Evolutionary conservation across 2,113 vertebrate species (phyloP).

Genomic region (Plestiodon gilberti): DNA sequence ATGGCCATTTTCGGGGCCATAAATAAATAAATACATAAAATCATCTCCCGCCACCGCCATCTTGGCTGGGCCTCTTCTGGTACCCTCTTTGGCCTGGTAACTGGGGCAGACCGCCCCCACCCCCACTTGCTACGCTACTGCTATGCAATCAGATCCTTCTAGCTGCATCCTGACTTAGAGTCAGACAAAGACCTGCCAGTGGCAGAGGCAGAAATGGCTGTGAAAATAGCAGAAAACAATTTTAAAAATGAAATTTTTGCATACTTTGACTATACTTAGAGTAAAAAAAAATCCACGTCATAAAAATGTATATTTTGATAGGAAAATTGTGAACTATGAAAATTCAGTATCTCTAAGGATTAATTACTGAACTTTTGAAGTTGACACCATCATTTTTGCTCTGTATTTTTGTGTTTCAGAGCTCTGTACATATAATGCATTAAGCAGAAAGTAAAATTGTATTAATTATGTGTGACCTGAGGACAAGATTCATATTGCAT

Average conservation of each 20-base stretch:
- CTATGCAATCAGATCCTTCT: no score
- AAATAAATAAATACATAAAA: no score
- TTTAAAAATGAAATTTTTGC: neutral
- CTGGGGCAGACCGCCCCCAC: no score
- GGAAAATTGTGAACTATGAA: neutral
- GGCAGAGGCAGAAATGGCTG: neutral
- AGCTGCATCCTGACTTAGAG: no score
- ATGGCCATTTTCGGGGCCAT: no score
- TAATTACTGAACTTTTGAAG: slow-evolving; percentile 13
- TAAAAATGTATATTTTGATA: neutral
- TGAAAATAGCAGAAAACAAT: neutral
- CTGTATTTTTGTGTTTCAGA: slow-evolving; percentile 12
- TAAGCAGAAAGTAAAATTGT: slow-evolving; percentile 43
- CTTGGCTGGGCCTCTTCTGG: no score
- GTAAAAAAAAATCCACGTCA: neutral
- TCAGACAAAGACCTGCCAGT: neutral
- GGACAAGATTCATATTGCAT: slow-evolving; percentile 49
- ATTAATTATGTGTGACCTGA: slow-evolving; percentile 45
- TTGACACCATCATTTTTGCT: neutral
- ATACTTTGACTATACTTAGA: neutral
- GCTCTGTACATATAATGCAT: slow-evolving; percentile 21
- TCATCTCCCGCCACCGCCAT: no score
- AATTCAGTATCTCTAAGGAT: slow-evolving; percentile 4
- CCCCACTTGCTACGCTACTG: no score
- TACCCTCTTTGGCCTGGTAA: no score